Conservation (phyloP, 2,797 vertebrate genomes). For the Chelmon rostratus region DNA sequence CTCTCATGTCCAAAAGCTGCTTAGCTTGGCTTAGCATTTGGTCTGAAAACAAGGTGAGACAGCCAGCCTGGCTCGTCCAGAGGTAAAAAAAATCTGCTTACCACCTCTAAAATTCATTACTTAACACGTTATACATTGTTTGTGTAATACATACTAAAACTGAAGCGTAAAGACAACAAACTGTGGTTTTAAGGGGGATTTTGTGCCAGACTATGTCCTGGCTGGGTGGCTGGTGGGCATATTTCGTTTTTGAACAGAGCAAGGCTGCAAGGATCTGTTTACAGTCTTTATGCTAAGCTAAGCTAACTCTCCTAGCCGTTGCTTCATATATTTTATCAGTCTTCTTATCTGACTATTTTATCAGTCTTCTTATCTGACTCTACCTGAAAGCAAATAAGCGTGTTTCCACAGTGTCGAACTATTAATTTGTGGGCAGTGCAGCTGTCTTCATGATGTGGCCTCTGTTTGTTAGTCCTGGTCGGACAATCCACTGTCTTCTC, state of each 20-base stretch:
- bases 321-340: background rate
- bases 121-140: background rate
- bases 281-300: slow-evolving; percentile 3
- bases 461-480: background rate
- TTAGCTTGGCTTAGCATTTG: no score
- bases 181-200: background rate
- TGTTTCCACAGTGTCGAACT: background rate
- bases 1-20: background rate
- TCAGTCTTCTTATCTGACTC: background rate
- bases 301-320: background rate
- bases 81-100: background rate
- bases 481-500: background rate
- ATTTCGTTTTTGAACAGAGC: background rate
- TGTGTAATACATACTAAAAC: background rate
- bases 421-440: background rate
- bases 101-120: background rate
- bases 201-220: background rate
- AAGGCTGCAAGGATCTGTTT: background rate
- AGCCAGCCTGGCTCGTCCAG: no score
- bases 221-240: background rate
- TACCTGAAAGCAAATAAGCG: background rate
- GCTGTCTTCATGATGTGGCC: background rate
- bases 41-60: background rate
- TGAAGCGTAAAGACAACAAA: background rate
- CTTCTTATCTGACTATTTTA: background rate